These are phyloP conservation scores for Stylophora pistillata DNA, from an alignment of 64 coral and sea anemone species.

Conservation along the genomic window DNA sequence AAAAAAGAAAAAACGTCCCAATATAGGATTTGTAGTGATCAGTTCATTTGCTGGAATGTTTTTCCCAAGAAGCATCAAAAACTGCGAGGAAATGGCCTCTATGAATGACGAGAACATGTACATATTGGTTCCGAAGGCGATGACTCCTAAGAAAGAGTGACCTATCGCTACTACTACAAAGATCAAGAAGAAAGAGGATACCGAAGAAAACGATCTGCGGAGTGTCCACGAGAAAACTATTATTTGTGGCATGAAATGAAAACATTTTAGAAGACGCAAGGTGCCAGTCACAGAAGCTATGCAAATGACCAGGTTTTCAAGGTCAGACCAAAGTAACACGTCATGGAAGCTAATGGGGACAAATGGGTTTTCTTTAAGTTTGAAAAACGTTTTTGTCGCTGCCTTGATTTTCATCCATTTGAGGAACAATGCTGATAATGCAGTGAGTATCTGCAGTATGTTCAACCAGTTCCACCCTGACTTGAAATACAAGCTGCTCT, in stretches of 20 bases:
- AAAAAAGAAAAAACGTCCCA: background rate
- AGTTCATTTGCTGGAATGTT: background rate
- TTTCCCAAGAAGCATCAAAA: background rate
- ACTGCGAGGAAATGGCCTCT: background rate
- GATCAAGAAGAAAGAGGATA: background rate
- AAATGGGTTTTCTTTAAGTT: conserved; percentile 39
- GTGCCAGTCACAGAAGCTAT: conserved; percentile 8
- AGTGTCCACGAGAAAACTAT: conserved; percentile 27
- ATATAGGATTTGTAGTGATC: background rate
- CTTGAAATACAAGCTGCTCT: conserved; percentile 10
- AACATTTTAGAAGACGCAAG: conserved; percentile 6
- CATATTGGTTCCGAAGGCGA: background rate
- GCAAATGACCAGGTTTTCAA: background rate
- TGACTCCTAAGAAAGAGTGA: background rate
- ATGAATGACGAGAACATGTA: background rate
- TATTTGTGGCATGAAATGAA: conserved; percentile 18
- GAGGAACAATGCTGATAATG: conserved; percentile 20
- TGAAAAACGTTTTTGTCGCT: background rate
- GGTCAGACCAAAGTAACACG: conserved; percentile 20
- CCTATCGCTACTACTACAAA: background rate
- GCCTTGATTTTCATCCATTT: background rate
- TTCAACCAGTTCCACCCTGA: conserved; percentile 42
- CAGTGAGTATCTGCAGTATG: conserved; percentile 13
- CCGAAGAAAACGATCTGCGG: background rate
- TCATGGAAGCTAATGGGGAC: conserved; percentile 24